A percentile compares a stretch with the other conserved stretches of the same genome.
Conservation (phyloP, 1,140 invertebrate genomes). For the Gryllus bimaculatus region DNA sequence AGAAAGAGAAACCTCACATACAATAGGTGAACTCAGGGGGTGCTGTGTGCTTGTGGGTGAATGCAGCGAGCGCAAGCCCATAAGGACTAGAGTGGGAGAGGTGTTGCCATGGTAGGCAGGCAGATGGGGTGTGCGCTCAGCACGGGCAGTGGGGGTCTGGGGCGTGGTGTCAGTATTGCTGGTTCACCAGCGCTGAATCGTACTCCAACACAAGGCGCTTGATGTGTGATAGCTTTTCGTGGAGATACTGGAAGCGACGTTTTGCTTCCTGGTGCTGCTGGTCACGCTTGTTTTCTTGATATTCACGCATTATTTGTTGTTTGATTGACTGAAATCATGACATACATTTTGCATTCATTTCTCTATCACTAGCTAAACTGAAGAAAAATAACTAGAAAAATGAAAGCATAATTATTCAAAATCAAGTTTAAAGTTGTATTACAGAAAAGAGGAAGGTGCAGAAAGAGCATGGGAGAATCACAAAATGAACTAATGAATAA, state of each 20-base stretch:
- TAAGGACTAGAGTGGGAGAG: neutral
- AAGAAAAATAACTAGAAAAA: neutral
- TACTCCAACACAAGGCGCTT: conserved; percentile 76
- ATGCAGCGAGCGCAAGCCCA: neutral
- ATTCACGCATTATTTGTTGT: conserved; percentile 70
- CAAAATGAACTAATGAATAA: too few species aligned
- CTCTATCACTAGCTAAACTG: too few species aligned
- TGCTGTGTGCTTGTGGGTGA: neutral
- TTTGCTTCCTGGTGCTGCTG: conserved; percentile 58
- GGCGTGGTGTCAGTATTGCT: conserved; percentile 7
- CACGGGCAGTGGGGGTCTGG: neutral
- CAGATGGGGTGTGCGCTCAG: neutral
- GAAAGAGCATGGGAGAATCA: too few species aligned
- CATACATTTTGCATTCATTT: conserved; percentile 23
- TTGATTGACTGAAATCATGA: conserved; percentile 46
- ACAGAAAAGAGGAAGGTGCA: too few species aligned
- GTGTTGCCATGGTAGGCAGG: conserved; percentile 9
- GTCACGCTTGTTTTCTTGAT: conserved; percentile 66
- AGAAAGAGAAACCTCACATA: neutral
- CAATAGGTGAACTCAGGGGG: neutral
- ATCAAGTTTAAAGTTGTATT: neutral
- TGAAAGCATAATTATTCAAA: neutral
- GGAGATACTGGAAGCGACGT: conserved; percentile 71
- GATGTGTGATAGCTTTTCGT: conserved; percentile 82
- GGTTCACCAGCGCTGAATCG: conserved; percentile 37